Conservation (phyloP, 2,797 vertebrate genomes). For the Orientallactaga sibirica region DNA sequence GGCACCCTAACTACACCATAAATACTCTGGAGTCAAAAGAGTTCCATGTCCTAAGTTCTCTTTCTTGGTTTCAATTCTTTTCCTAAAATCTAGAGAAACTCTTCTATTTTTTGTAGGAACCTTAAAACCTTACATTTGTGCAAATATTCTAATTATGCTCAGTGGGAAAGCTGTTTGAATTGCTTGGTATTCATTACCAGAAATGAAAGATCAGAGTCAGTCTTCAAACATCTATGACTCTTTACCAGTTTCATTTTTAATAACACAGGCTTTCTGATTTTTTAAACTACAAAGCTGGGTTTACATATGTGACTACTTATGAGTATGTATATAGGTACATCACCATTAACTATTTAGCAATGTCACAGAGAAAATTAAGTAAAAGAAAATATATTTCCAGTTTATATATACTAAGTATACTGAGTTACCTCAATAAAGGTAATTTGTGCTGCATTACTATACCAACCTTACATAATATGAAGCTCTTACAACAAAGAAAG, state of each 20-base stretch:
- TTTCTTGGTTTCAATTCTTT: not conserved
- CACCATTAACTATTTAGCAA: not conserved
- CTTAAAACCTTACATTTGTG: not conserved
- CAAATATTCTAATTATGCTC: not conserved
- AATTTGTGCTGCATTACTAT: conserved; percentile 4
- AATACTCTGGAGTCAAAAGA: not conserved
- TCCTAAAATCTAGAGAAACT: not conserved
- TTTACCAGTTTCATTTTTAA: not conserved
- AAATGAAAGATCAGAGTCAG: not conserved
- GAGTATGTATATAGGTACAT: not conserved
- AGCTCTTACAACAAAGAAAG: not conserved
- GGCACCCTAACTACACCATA: not conserved
- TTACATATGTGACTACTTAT: not conserved
- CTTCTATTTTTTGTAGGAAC: not conserved
- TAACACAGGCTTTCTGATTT: not conserved
- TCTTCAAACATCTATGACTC: not conserved
- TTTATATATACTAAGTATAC: not conserved
- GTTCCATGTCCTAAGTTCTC: not conserved
- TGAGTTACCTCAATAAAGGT: not conserved
- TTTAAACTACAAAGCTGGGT: not conserved
- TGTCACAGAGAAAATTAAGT: not conserved
- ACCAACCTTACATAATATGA: not conserved
- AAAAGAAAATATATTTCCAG: not conserved
- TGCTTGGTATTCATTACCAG: conserved; percentile 1
- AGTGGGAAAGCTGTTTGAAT: conserved; percentile 20